Base-by-base conservation (phyloP, 2,113 vertebrate species). In the Crocuta crocuta region DNA sequence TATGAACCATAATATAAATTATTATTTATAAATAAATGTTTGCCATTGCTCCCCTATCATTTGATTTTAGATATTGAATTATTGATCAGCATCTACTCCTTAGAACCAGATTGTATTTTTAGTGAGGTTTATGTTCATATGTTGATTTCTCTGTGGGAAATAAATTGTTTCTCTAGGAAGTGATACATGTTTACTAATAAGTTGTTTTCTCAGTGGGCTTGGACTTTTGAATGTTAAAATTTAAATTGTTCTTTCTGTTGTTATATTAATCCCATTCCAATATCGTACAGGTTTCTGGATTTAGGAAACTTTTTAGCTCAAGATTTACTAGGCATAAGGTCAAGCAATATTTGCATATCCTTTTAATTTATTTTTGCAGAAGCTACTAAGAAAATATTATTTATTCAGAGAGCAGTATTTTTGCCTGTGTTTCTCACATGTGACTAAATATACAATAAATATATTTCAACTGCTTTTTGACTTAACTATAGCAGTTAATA, bases 141-240 rank as follows among this genome's bases (percentile, higher is more conserved):
- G 82, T 96, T 96, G 89, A 98, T 98, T 98, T 97, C 97, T 97
- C 96, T 91, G 96, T 97, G 71, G 97, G 92, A 98, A 98, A 98
- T 91, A 98, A 98, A 98, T 98, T 98, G 66, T 98, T 99, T 98
- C 98, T 28, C 94, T 86, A 96, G 95, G 96, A 97, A 97, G 39
- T 98, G 95, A 98, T 98, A 96, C 91, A 97, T 98, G 95, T 98
- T 98, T 98, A 98, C 98, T 98, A 98, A 97, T 98, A 98, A 98
- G 94, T 97, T 98, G 68, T 98, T 98, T 98, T 98, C 92, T 98
- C 80, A 88, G 89, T 68, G 92, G 88, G 93, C 93, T 96, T 97
- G 80, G 73, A 65, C 65, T 96, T 95, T 95, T 66, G 48, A 95
- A 96, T 97, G 80, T 92, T 98, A 94, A 97, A 95, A 90, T 82